Conservation (phyloP, 2,113 vertebrate species). For the Odocoileus virginianus region DNA sequence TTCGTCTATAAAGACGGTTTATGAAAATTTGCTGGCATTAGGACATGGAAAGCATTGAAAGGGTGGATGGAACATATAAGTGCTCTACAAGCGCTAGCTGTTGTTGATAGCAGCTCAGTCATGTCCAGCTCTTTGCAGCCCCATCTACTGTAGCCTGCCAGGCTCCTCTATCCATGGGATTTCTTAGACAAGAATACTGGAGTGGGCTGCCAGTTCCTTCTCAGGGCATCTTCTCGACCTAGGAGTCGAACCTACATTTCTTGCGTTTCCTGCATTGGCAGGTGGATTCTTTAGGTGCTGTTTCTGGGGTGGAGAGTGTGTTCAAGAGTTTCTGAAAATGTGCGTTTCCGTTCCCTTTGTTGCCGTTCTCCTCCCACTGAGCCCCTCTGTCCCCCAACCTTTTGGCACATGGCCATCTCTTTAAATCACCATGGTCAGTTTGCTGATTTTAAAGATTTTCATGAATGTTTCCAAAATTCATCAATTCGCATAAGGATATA, state of each 20-base stretch:
- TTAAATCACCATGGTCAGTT: not conserved
- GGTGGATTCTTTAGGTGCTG: not conserved
- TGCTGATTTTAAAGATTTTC: slow-evolving; percentile 8
- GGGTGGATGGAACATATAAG: not conserved
- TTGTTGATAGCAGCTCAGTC: not conserved
- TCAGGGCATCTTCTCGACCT: not conserved
- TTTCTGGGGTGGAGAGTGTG: not conserved
- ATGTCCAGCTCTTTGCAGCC: not conserved
- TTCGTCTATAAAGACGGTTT: not conserved
- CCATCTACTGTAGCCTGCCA: not conserved
- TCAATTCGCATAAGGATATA: not conserved
- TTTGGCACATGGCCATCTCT: not conserved
- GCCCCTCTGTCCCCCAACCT: not conserved
- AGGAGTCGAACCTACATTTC: not conserved
- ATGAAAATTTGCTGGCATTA: not conserved
- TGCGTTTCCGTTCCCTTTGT: not conserved
- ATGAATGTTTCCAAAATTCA: not conserved
- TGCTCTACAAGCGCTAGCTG: not conserved
- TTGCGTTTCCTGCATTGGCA: not conserved
- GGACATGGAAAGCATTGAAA: not conserved
- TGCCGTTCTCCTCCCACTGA: no score
- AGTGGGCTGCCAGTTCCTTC: not conserved
- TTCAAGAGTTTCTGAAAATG: not conserved
- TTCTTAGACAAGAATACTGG: not conserved
- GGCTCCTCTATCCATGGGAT: not conserved